Percentiles rank a stretch among this genome's conserved stretches.
Evolutionary conservation across 2,797 vertebrate genomes (phyloP).

Genomic region (Varecia variegata): DNA sequence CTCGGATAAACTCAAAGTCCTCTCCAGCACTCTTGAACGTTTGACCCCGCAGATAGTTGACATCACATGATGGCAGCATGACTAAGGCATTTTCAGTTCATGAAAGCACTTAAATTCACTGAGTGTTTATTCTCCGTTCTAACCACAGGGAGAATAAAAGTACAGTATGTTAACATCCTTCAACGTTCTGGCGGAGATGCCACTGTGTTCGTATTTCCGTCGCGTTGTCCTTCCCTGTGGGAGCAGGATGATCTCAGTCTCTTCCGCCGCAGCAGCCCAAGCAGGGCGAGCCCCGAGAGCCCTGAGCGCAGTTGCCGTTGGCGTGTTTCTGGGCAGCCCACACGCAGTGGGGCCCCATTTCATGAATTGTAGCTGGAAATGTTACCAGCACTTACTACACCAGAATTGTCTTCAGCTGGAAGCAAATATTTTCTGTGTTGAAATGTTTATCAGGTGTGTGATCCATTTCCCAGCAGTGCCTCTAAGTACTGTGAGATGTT

Average conservation of each 20-base stretch:
- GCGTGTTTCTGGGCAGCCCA: not conserved
- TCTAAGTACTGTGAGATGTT: not conserved
- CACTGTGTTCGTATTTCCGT: fast-evolving
- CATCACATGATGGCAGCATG: not conserved
- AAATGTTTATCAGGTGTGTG: not conserved
- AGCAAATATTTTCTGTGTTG: not conserved
- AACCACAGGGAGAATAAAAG: not conserved
- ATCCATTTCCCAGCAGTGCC: not conserved
- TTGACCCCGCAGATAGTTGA: not conserved
- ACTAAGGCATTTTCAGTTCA: not conserved
- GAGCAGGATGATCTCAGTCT: not conserved
- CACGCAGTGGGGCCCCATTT: too few species aligned
- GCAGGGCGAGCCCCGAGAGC: too few species aligned
- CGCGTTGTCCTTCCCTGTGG: not conserved
- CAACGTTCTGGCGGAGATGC: not conserved
- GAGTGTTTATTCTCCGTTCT: not conserved
- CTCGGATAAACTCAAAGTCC: not conserved
- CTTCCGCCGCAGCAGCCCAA: fast-evolving
- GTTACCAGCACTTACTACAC: not conserved
- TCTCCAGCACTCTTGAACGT: not conserved
- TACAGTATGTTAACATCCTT: not conserved
- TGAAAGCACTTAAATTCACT: not conserved
- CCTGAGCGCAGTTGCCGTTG: fast-evolving
- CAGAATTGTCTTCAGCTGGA: not conserved
- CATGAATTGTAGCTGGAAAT: not conserved